A percentile compares a stretch with the other conserved stretches of the same genome.
Conservation (phyloP, 2,113 vertebrate species). For the Sorex fumeus region DNA sequence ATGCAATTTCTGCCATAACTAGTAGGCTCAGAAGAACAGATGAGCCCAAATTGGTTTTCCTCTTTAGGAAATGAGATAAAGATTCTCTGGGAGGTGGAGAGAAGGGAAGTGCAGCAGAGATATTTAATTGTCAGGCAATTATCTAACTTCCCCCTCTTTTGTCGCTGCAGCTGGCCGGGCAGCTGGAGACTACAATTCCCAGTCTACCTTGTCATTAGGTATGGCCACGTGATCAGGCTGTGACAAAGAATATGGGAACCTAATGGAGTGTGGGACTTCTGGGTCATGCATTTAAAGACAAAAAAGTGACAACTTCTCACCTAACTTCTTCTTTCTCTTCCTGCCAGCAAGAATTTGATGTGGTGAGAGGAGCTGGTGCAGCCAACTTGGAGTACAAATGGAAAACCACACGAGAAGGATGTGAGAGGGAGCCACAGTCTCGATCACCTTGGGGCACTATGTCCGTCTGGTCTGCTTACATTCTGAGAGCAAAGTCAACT, state of each 20-base stretch:
- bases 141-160: conserved; percentile 31
- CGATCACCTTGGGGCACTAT: not conserved
- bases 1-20: not conserved
- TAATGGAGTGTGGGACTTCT: not conserved
- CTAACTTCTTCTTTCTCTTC: not conserved
- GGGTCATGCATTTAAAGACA: not conserved
- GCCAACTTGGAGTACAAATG: not conserved
- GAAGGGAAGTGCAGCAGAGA: conserved; percentile 45
- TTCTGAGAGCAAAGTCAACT: not conserved
- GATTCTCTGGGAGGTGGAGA: not conserved
- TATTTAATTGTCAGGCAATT: not conserved
- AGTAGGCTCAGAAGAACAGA: conserved; percentile 33
- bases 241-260: not conserved
- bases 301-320: not conserved
- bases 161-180: not conserved
- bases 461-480: not conserved
- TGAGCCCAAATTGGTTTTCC: conserved; percentile 36
- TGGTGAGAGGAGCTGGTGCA: not conserved
- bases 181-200: not conserved
- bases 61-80: conserved; percentile 62
- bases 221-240: not conserved
- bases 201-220: not conserved
- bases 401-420: not conserved
- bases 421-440: not conserved
- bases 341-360: conserved; percentile 9